Conservation (phyloP, 2,888 invertebrate species). For the Flexamia atlantica region DNA sequence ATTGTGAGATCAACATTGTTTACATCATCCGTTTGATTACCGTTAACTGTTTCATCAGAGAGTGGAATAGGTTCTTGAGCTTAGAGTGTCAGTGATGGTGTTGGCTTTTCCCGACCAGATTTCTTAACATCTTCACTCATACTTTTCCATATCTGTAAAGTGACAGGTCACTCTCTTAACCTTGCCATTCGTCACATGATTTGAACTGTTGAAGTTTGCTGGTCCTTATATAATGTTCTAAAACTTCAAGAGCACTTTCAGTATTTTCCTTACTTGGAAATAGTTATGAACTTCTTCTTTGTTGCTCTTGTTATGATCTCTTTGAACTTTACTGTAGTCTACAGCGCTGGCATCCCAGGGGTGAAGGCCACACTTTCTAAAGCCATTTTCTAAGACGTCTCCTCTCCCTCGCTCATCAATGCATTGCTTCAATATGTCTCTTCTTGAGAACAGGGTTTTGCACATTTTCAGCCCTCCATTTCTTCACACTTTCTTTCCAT, state of each 20-base stretch:
- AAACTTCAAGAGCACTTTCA: slow-evolving; percentile 15
- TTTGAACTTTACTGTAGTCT: not conserved
- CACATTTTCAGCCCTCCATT: slow-evolving; percentile 69
- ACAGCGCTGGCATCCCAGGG: slow-evolving; percentile 47
- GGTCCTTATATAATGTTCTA: slow-evolving; percentile 29
- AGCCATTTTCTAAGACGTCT: too few species aligned
- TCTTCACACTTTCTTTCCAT: slow-evolving; percentile 71
- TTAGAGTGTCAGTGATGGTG: not conserved
- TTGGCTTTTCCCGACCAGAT: slow-evolving; percentile 4
- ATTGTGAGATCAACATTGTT: slow-evolving; percentile 14
- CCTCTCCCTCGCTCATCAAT: slow-evolving; percentile 2
- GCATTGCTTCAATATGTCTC: slow-evolving; percentile 58
- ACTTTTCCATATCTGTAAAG: slow-evolving; percentile 39
- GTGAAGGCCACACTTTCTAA: too few species aligned
- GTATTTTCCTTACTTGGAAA: slow-evolving; percentile 4
- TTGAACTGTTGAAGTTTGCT: slow-evolving; percentile 26
- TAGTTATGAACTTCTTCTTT: slow-evolving; percentile 22
- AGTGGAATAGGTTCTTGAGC: not conserved
- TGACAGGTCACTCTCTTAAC: slow-evolving; percentile 40
- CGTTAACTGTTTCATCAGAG: not conserved
- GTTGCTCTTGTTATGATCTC: slow-evolving; percentile 16
- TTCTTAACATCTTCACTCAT: slow-evolving; percentile 9
- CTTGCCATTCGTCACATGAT: slow-evolving; percentile 42
- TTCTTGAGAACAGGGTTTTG: slow-evolving; percentile 34
- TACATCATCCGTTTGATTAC: not conserved